phyloP scores from a whole-genome alignment of 1,140 invertebrate genomes.

The Pogonognathellus flavescens region DNA sequence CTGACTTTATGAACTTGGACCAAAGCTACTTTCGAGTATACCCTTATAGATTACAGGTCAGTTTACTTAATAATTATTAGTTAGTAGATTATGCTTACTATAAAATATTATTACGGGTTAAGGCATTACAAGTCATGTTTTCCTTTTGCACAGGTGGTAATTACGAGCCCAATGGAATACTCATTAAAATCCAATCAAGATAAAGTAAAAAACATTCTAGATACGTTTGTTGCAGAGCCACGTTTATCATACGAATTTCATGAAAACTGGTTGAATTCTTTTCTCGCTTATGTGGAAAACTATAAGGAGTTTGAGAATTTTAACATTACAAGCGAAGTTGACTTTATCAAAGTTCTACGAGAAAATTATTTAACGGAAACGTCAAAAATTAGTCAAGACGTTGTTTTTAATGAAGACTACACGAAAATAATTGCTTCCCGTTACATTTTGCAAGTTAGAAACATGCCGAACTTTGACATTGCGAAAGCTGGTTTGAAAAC shows the following conservation, averaged over 20 bases:
- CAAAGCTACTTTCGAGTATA: slow-evolving; percentile 90
- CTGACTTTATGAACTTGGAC: slow-evolving; percentile 88
- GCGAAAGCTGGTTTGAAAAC: neutral
- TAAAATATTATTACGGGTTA: too few relatives aligned
- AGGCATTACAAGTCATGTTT: neutral
- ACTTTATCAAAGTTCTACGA: slow-evolving; percentile 83
- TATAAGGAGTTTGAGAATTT: slow-evolving; percentile 85
- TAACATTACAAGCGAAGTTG: slow-evolving; percentile 79
- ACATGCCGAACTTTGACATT: neutral
- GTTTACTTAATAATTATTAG: too few relatives aligned
- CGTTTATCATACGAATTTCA: slow-evolving; percentile 70
- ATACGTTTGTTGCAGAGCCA: neutral
- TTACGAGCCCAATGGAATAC: slow-evolving; percentile 13
- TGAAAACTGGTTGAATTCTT: slow-evolving; percentile 82
- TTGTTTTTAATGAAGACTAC: slow-evolving; percentile 69
- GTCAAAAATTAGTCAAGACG: slow-evolving; percentile 73
- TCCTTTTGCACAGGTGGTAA: neutral
- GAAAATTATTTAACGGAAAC: slow-evolving; percentile 80
- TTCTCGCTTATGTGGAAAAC: slow-evolving; percentile 82
- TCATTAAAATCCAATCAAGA: neutral
- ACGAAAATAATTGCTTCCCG: neutral
- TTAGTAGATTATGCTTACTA: too few relatives aligned
- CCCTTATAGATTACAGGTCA: slow-evolving; percentile 87
- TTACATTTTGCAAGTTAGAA: neutral
- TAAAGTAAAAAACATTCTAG: neutral